Conservation (phyloP, 2,888 invertebrate genomes). For the Drosophila lacicola region DNA sequence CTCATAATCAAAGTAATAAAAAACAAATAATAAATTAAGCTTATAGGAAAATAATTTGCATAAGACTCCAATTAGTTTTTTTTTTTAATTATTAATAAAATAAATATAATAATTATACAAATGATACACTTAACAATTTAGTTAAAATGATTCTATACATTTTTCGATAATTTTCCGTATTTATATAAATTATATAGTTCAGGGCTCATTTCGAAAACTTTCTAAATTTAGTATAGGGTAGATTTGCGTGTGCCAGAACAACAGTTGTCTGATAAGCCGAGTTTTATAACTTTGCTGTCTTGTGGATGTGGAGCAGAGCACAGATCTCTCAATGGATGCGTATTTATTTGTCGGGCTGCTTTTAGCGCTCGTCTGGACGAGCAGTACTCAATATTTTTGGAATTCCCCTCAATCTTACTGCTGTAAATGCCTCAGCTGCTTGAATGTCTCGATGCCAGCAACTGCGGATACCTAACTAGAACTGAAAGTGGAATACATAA, state of each 20-base stretch:
- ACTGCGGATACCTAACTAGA: no score
- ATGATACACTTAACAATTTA: no score
- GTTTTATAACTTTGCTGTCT: conserved; percentile 14
- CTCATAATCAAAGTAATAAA: no score
- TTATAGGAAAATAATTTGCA: no score
- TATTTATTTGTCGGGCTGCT: conserved; percentile 8
- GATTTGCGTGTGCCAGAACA: not conserved
- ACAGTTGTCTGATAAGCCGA: conserved; percentile 11
- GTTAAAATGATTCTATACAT: no score
- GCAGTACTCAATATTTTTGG: not conserved
- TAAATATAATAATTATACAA: no score
- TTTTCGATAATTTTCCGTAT: not conserved
- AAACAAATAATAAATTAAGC: no score
- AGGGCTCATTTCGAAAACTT: not conserved
- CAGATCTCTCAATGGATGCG: conserved; percentile 7
- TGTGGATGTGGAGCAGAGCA: conserved; percentile 7
- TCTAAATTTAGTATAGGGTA: not conserved
- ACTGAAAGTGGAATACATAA: no score
- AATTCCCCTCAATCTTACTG: conserved; percentile 14
- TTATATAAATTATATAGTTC: not conserved
- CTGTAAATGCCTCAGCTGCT: no score
- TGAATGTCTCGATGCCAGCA: no score
- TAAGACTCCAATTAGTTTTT: no score
- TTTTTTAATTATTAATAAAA: no score
- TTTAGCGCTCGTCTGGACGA: not conserved